Conservation (phyloP, 2,113 vertebrate species). For the Deroptyus accipitrinus region DNA sequence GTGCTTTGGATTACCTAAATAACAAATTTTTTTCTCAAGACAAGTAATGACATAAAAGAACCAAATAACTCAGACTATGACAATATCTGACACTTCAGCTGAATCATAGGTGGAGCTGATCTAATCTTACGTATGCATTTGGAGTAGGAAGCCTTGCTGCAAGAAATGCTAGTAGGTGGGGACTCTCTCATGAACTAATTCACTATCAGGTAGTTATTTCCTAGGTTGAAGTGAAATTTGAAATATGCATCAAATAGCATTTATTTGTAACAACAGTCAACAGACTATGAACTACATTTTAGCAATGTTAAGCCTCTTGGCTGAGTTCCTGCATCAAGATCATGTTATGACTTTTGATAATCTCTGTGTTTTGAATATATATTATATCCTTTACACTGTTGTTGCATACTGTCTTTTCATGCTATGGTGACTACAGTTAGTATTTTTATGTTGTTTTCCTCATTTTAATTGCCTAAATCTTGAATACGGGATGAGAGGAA, state of each 20-base stretch:
- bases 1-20: background rate
- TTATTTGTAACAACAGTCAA: background rate
- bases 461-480: background rate
- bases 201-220: background rate
- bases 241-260: background rate
- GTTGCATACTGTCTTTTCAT: background rate
- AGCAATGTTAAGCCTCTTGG: background rate
- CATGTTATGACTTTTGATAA: rapidly evolving
- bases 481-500: background rate
- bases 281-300: background rate
- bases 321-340: background rate
- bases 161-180: background rate
- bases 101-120: background rate
- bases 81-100: background rate
- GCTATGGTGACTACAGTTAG: background rate
- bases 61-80: background rate
- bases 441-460: background rate
- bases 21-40: background rate
- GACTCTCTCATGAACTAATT: background rate
- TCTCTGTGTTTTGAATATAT: background rate
- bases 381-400: background rate
- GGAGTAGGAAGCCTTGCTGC: background rate
- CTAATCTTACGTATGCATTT: background rate
- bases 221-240: background rate
- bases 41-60: background rate